A percentile compares a stretch with the other conserved stretches of the same genome.
phyloP scores from a whole-genome alignment of 2,888 invertebrate genomes.

The Drosophila buzzatii region DNA sequence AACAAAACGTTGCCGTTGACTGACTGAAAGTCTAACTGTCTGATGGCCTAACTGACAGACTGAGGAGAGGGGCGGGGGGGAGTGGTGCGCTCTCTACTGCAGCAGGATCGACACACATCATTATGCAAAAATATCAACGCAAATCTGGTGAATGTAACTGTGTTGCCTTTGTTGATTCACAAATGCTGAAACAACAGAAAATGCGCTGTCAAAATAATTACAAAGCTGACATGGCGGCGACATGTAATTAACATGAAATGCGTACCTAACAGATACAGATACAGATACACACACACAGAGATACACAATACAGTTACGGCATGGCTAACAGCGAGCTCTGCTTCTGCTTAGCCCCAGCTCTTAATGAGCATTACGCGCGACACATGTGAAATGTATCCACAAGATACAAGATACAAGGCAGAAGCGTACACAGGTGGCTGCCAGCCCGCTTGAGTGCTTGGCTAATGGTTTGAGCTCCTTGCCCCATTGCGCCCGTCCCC shows the following conservation, averaged over 20 bases:
- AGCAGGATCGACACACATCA: conserved; percentile 64
- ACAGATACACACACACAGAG: background rate
- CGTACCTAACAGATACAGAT: conserved; percentile 47
- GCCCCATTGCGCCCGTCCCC: conserved; percentile 11
- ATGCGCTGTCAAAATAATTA: conserved; percentile 76
- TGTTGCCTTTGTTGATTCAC: conserved; percentile 51
- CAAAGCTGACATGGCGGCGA: conserved; percentile 63
- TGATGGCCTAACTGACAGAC: background rate
- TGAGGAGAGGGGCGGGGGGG: background rate
- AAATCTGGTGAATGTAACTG: conserved; percentile 59
- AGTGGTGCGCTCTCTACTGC: conserved; percentile 1
- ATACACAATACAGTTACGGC: conserved; percentile 14
- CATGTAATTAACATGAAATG: conserved; percentile 77
- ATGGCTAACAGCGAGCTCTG: conserved; percentile 31
- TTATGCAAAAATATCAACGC: conserved; percentile 59
- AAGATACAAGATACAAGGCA: conserved; percentile 53
- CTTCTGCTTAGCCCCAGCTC: conserved; percentile 42
- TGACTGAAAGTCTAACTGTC: conserved; percentile 24
- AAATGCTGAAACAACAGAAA: conserved; percentile 61
- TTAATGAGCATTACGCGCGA: conserved; percentile 56
- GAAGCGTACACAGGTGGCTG: conserved; percentile 53
- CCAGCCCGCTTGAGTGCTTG: conserved; percentile 27
- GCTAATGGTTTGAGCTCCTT: conserved; percentile 50
- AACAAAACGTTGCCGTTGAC: conserved; percentile 50
- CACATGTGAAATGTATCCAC: conserved; percentile 65